Evolutionary conservation across 30 jellyfish, hydroid and myxozoan species (phyloP).

Genomic region (Nemopilema nomurai): DNA sequence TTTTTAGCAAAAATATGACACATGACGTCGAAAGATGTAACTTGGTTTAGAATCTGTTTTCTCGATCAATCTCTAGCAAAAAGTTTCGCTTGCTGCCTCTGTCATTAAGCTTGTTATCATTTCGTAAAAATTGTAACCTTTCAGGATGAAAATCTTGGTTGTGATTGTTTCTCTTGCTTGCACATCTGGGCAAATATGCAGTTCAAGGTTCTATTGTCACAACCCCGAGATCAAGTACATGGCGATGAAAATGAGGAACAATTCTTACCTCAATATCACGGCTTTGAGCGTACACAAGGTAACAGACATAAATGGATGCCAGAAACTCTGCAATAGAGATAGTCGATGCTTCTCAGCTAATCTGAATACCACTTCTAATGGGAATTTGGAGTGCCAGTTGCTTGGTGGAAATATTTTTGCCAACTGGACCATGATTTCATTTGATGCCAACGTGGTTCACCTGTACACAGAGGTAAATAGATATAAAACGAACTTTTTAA

Average conservation of each 20-base stretch:
- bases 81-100: not conserved
- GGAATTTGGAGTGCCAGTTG: not conserved
- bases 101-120: not conserved
- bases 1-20: no score
- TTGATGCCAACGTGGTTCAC: not conserved
- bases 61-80: no score
- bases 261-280: slow-evolving; percentile 11
- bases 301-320: not conserved
- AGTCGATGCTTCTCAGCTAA: not conserved
- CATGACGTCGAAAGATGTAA: no score
- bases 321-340: slow-evolving; percentile 1
- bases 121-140: not conserved
- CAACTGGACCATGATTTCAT: not conserved
- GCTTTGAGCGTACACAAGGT: not conserved
- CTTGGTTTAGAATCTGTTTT: no score
- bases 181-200: not conserved
- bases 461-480: not conserved
- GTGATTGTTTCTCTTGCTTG: not conserved
- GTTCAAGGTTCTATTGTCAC: slow-evolving; percentile 10
- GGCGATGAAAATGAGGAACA: not conserved
- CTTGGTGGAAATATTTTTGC: not conserved
- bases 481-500: not conserved
- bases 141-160: not conserved
- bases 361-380: not conserved
- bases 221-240: not conserved